phyloP scores from a whole-genome alignment of 1,140 invertebrate genomes.

The Schlechtendalia chinensis region DNA sequence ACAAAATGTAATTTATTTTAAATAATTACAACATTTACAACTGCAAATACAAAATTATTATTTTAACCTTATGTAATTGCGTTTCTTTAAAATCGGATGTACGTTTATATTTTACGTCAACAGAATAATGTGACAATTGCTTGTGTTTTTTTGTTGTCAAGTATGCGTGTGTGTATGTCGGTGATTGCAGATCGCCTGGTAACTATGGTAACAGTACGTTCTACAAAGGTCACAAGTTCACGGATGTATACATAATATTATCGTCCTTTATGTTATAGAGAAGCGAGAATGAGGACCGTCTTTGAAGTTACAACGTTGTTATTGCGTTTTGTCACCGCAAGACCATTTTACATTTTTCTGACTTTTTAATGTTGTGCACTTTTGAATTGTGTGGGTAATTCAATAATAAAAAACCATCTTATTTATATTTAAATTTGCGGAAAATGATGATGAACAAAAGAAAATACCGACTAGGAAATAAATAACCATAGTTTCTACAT shows the following conservation, averaged over 20 bases:
- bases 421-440: background rate
- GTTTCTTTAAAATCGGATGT: background rate
- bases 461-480: background rate
- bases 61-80: too few relatives aligned
- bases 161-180: background rate
- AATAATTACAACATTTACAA: too few relatives aligned
- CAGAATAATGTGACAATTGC: conserved; percentile 19
- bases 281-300: conserved; percentile 11
- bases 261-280: background rate
- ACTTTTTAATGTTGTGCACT: background rate
- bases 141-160: background rate
- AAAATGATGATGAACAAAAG: background rate
- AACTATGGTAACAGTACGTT: conserved; percentile 46
- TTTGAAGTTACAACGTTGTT: conserved; percentile 40
- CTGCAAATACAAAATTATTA: too few relatives aligned
- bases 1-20: too few relatives aligned
- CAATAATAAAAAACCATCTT: background rate
- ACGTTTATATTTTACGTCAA: background rate
- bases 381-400: conserved; percentile 1
- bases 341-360: conserved; percentile 12
- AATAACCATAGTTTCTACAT: too few relatives aligned
- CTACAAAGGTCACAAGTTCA: conserved; percentile 49
- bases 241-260: conserved; percentile 47
- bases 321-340: conserved; percentile 1
- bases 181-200: conserved; percentile 46